Evolutionary conservation across 2,888 invertebrate species (phyloP).

Genomic region (Polyommatus iphigenia): DNA sequence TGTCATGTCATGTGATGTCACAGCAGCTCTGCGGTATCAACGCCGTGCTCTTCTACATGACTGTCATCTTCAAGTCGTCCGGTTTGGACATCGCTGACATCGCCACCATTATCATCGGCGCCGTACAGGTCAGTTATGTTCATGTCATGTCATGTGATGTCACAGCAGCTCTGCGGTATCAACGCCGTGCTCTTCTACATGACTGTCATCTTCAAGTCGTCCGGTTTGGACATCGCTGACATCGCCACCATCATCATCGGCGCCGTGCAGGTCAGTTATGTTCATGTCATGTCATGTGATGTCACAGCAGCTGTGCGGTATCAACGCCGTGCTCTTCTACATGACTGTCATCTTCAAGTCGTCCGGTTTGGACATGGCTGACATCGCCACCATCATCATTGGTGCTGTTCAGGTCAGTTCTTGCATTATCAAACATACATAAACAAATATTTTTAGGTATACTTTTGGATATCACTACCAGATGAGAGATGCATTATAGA

Average conservation of each 20-base stretch:
- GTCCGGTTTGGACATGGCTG: conserved; percentile 82
- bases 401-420: conserved; percentile 82
- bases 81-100: conserved; percentile 81
- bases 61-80: conserved; percentile 85
- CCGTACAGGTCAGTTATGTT: conserved; percentile 76
- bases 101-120: conserved; percentile 87
- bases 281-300: conserved; percentile 72
- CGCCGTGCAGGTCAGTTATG: conserved; percentile 77
- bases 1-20: conserved; percentile 78
- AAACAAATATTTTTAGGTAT: too few species aligned
- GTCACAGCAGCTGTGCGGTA: conserved; percentile 92
- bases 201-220: conserved; percentile 84
- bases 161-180: conserved; percentile 92
- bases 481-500: too few species aligned
- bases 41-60: conserved; percentile 89
- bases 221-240: conserved; percentile 82
- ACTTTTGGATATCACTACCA: too few species aligned
- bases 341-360: conserved; percentile 85
- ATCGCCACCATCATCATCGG: conserved; percentile 88
- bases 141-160: conserved; percentile 70
- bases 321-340: conserved; percentile 90
- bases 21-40: conserved; percentile 93
- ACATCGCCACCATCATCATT: conserved; percentile 87
- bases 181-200: conserved; percentile 91
- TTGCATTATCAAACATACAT: too few species aligned